A percentile compares a stretch with the other conserved stretches of the same genome.
phyloP scores from a whole-genome alignment of 2,888 invertebrate species.

The Buathra laborator region DNA sequence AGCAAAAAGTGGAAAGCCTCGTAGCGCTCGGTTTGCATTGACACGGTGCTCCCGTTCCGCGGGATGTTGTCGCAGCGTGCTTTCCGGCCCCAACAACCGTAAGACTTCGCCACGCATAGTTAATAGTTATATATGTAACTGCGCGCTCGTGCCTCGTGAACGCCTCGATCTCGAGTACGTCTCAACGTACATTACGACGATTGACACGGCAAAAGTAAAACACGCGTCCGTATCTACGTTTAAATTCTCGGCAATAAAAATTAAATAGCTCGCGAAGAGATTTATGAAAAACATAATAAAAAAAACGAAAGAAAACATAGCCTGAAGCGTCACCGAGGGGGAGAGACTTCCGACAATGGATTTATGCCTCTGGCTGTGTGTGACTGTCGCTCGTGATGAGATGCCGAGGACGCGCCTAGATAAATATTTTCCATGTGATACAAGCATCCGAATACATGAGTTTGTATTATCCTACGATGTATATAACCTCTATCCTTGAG shows the following conservation, averaged over 20 bases:
- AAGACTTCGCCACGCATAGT: neutral
- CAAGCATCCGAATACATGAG: neutral
- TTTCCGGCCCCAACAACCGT: conserved; percentile 56
- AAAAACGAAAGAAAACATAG: conserved; percentile 12
- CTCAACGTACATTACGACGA: neutral
- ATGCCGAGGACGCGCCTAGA: conserved; percentile 34
- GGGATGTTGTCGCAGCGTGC: conserved; percentile 37
- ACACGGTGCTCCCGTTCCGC: conserved; percentile 69
- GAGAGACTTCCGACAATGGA: conserved; percentile 24
- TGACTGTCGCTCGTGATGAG: conserved; percentile 13
- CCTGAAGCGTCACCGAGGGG: conserved; percentile 15
- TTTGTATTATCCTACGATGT: neutral
- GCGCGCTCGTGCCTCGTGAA: neutral
- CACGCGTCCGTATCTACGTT: neutral
- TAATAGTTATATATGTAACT: neutral
- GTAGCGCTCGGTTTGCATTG: conserved; percentile 59
- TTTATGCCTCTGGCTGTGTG: conserved; percentile 32
- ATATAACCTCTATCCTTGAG: conserved; percentile 48
- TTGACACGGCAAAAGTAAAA: neutral
- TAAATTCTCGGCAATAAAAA: neutral
- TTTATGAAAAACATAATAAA: conserved; percentile 26
- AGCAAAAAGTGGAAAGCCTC: conserved; percentile 51
- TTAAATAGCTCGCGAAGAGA: conserved; percentile 18
- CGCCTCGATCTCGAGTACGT: neutral
- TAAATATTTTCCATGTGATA: conserved; percentile 50